A percentile compares a stretch with the other conserved stretches of the same genome.
phyloP scores from a whole-genome alignment of 2,888 invertebrate genomes.

The Cataglyphis cursor region DNA sequence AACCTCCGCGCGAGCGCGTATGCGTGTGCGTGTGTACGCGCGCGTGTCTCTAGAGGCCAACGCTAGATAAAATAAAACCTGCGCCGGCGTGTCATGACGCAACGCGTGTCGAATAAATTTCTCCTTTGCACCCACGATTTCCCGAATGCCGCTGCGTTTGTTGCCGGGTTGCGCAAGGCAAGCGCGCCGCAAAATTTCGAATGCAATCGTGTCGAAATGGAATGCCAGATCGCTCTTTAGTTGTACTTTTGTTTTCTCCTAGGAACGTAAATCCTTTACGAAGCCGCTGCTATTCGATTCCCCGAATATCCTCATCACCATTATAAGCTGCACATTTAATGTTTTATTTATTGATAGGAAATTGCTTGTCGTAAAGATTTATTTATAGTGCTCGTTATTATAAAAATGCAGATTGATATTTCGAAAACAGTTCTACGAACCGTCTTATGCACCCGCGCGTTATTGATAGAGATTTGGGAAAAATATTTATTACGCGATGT shows the following conservation, averaged over 20 bases:
- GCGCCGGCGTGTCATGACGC: conserved; percentile 11
- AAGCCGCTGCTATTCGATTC: background rate
- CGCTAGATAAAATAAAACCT: conserved; percentile 19
- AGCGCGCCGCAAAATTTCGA: conserved; percentile 69
- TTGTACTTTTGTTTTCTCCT: conserved; percentile 41
- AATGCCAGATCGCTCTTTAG: conserved; percentile 21
- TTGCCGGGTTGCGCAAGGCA: conserved; percentile 65
- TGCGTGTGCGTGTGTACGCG: background rate
- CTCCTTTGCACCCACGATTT: conserved; percentile 64
- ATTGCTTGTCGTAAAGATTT: background rate
- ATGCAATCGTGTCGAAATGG: conserved; percentile 63
- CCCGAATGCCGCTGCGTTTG: conserved; percentile 58
- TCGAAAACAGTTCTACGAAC: background rate
- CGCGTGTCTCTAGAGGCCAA: background rate
- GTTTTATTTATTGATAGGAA: background rate
- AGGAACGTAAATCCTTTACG: conserved; percentile 2
- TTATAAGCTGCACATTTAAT: background rate
- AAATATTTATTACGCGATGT: background rate
- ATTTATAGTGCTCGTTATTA: background rate
- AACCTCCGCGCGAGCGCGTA: background rate
- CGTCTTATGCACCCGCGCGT: background rate
- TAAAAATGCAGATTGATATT: conserved; percentile 30
- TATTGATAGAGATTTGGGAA: background rate
- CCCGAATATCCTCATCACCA: background rate
- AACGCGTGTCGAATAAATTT: conserved; percentile 42